Conservation (phyloP, 2,888 invertebrate genomes). For the Clepsis dumicolana region DNA sequence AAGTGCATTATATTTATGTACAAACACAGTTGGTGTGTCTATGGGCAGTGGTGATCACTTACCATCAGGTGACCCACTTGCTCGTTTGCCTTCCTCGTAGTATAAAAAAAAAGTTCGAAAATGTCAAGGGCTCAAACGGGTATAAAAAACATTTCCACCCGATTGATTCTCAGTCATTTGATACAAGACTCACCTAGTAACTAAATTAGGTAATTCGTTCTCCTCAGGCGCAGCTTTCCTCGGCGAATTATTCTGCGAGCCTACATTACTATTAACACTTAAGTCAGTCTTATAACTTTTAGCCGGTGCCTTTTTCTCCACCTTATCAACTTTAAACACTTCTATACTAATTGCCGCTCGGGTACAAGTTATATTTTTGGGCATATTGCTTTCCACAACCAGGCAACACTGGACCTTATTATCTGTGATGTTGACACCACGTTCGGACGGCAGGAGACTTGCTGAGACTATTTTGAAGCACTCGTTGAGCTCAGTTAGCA, state of each 20-base stretch:
- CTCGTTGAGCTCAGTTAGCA: constrained; percentile 84
- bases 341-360: constrained; percentile 88
- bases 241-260: constrained; percentile 67
- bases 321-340: constrained; percentile 73
- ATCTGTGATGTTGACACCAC: constrained; percentile 77
- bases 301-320: constrained; percentile 67
- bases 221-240: constrained; percentile 66
- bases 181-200: constrained; percentile 69
- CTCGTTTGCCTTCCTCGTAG: no score
- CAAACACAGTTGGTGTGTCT: no score
- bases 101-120: no score
- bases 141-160: no score
- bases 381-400: constrained; percentile 80
- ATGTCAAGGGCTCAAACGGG: no score
- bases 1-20: no score
- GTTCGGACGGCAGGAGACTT: constrained; percentile 84
- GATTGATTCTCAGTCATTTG: not conserved
- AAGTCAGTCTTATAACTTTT: constrained; percentile 83
- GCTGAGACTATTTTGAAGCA: constrained; percentile 85
- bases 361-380: constrained; percentile 88
- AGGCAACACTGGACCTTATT: constrained; percentile 76
- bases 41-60: no score
- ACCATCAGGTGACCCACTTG: no score
- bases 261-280: constrained; percentile 71
- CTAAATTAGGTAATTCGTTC: constrained; percentile 64